These are phyloP conservation scores for Chaenodraco wilsoni DNA, from an alignment of 2,797 vertebrate genomes.

Conservation along the genomic window DNA sequence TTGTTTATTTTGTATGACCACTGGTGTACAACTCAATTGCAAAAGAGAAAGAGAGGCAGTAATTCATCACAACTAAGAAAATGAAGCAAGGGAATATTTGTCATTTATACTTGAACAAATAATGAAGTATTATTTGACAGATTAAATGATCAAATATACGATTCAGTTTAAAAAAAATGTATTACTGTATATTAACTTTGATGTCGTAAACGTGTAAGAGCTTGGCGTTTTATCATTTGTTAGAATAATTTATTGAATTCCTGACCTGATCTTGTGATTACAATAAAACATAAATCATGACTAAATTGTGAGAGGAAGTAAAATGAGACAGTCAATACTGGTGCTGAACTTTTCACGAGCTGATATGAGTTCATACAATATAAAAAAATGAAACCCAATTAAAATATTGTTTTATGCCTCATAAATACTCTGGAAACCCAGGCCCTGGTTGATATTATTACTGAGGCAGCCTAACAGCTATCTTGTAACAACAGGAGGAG, in stretches of 20 bases:
- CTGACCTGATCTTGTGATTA: background rate
- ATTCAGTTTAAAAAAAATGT: background rate
- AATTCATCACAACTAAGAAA: background rate
- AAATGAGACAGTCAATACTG: constrained; percentile 20
- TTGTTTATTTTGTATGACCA: background rate
- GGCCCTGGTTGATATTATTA: constrained; percentile 64
- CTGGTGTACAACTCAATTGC: background rate
- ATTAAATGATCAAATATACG: background rate
- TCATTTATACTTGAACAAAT: background rate
- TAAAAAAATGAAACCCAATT: constrained; percentile 53
- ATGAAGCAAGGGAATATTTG: background rate
- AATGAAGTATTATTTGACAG: background rate
- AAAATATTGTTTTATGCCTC: constrained; percentile 67
- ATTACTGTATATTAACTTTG: background rate
- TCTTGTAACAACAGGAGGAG: constrained; percentile 79
- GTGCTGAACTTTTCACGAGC: constrained; percentile 36
- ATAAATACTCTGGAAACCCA: constrained; percentile 55
- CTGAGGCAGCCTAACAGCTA: constrained; percentile 69
- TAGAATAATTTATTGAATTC: constrained; percentile 3
- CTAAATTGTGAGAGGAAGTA: constrained; percentile 13
- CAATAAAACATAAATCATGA: background rate
- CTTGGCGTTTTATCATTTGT: background rate
- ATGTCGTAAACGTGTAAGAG: background rate
- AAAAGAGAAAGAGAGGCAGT: background rate
- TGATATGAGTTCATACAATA: constrained; percentile 34